A percentile compares a stretch with the other conserved stretches of the same genome.
Conservation (phyloP, 2,797 vertebrate species). For the Channa striata region DNA sequence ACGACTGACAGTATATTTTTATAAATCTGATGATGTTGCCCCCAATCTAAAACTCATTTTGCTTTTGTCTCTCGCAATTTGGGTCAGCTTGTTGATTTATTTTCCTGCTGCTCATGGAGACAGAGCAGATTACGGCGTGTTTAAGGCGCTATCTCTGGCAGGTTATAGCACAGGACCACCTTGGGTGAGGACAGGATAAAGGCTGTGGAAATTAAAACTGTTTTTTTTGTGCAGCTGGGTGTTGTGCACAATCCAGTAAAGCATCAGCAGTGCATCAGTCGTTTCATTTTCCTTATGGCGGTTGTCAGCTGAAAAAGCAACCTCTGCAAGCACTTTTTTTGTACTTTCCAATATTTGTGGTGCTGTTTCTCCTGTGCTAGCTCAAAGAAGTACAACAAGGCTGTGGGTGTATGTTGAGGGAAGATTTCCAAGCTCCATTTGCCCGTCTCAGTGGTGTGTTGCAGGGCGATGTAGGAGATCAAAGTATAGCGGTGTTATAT, state of each 20-base stretch:
- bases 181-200: conserved; percentile 64
- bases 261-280: conserved; percentile 24
- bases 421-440: conserved; percentile 49
- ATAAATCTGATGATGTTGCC: conserved; percentile 72
- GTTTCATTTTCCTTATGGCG: conserved; percentile 27
- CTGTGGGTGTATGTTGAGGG: conserved; percentile 51
- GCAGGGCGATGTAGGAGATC: conserved; percentile 49
- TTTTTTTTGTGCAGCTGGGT: conserved; percentile 36
- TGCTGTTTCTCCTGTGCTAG: conserved; percentile 18
- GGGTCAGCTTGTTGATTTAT: conserved; percentile 69
- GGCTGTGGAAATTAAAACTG: conserved; percentile 67
- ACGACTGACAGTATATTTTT: conserved; percentile 67
- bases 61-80: conserved; percentile 73
- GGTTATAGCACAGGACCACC: conserved; percentile 58
- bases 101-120: conserved; percentile 52
- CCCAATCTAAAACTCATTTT: conserved; percentile 69
- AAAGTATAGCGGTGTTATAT: conserved; percentile 63
- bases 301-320: conserved; percentile 17
- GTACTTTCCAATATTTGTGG: conserved; percentile 33
- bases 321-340: conserved; percentile 17
- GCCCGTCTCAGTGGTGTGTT: conserved; percentile 49
- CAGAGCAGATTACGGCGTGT: conserved; percentile 63
- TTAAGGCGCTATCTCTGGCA: conserved; percentile 66
- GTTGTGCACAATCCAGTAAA: conserved; percentile 39
- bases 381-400: conserved; percentile 44